Base-by-base conservation (phyloP, 30 jellyfish, hydroid and myxozoan genomes). In the Aurelia sp. region DNA sequence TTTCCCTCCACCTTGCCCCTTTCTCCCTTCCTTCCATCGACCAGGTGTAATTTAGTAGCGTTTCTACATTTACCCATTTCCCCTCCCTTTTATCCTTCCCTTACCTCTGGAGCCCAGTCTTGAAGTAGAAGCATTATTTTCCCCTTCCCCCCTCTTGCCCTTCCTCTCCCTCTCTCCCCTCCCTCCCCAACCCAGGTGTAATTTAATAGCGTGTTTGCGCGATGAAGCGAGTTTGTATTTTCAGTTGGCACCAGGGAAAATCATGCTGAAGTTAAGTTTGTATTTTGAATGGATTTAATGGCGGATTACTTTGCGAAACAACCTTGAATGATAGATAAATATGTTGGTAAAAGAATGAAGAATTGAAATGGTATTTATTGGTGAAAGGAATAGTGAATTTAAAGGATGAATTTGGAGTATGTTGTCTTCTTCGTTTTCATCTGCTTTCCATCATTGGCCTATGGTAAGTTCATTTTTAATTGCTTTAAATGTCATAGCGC, bases 171-270 rank as follows among this genome's bases (percentile, higher is more conserved):
- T 19, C 3, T 3, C 50, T 37, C 50, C 50, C 50, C 47, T 35
- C 47, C 50, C 50, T 37, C 50, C 50, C 10, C 9, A 37, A 7
- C 89, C 95, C 95, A 86, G 95, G 89, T 86, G 95, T 76, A 86
- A 75, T 76, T 74, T 71, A 67, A 74, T 86, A 76, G 95, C 95
- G 89, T 86, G 89, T 89, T 74, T 76, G 85, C 93, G 84, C 88
- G 88, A 78, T 78, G 66, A 78, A 78, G 79, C 79, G 88, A 62
- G 64, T 57, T 66, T 30, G 61, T 74, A 71, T 64, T 37, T 78
- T 74, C 71, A 55, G 91, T 66, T 66, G 68, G 52, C 68, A 61
- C 19, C 63, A 44, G 79, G 68, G 50, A 57, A 51, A 68, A 82
- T 59, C 91, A 82, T 82, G 91, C 23, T 8, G 51, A 74, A 74